Evolutionary conservation across 1,140 invertebrate species (phyloP).

Genomic region (Drosophila littoralis): DNA sequence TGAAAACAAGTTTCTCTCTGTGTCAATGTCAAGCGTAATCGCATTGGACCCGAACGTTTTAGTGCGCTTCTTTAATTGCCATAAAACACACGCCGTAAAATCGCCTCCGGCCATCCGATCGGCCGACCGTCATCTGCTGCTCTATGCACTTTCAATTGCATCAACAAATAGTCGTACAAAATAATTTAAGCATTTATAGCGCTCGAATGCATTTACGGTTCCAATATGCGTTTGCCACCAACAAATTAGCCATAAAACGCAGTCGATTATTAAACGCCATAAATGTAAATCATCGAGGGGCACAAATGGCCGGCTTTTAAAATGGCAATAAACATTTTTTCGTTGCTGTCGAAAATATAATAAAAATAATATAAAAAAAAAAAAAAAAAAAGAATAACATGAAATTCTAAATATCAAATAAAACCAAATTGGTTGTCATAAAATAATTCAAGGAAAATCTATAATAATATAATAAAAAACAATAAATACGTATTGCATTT

Average conservation of each 20-base stretch:
- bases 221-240: constrained; percentile 31
- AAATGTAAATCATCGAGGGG: constrained; percentile 62
- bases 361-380: constrained; percentile 39
- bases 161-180: constrained; percentile 36
- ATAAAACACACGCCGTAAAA: constrained; percentile 38
- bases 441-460: constrained; percentile 9
- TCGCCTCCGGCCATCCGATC: constrained; percentile 34
- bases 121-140: constrained; percentile 6
- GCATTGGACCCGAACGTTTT: constrained; percentile 33
- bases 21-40: constrained; percentile 70
- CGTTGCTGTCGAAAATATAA: constrained; percentile 39
- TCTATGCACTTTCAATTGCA: constrained; percentile 52
- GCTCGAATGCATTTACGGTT: constrained; percentile 63
- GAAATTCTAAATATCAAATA: constrained; percentile 20
- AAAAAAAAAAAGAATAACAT: constrained; percentile 21
- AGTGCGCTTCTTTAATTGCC: constrained; percentile 70
- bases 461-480: constrained; percentile 11
- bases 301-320: constrained; percentile 36
- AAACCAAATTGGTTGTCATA: constrained; percentile 32
- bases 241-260: constrained; percentile 68
- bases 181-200: constrained; percentile 27
- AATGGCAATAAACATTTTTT: constrained; percentile 44
- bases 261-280: constrained; percentile 68
- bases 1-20: constrained; percentile 34
- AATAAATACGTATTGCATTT: not conserved